phyloP scores from a whole-genome alignment of 2,113 vertebrate species.

The Datnioides undecimradiatus region DNA sequence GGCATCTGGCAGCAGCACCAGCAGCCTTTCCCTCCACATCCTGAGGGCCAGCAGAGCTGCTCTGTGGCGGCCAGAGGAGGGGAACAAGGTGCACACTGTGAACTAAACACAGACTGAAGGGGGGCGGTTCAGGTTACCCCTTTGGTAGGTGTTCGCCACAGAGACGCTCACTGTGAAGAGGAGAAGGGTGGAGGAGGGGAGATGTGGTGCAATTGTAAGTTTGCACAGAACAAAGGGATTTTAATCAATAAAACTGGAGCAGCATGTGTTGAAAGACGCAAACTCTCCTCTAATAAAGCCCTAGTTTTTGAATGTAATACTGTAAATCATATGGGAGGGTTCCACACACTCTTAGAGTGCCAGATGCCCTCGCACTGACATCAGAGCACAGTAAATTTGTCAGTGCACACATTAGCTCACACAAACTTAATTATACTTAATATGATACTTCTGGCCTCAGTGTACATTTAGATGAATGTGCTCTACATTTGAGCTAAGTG shows the following conservation, averaged over 20 bases:
- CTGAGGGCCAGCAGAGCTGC: slow-evolving; percentile 73
- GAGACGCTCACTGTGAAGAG: slow-evolving; percentile 71
- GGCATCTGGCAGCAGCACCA: slow-evolving; percentile 66
- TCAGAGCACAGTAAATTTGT: slow-evolving; percentile 13
- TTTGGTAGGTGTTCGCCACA: slow-evolving; percentile 64
- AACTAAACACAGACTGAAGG: slow-evolving; percentile 49
- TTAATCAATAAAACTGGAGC: slow-evolving; percentile 35
- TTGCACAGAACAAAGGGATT: slow-evolving; percentile 44
- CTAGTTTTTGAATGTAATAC: not conserved
- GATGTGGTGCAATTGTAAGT: slow-evolving; percentile 10
- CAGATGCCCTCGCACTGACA: slow-evolving; percentile 48
- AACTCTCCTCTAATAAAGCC: not conserved
- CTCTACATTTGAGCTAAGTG: slow-evolving; percentile 12
- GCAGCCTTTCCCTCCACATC: slow-evolving; percentile 77
- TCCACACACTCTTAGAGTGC: not conserved
- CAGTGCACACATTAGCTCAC: slow-evolving; percentile 30
- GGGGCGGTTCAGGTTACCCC: slow-evolving; percentile 68
- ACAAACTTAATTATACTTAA: slow-evolving; percentile 30
- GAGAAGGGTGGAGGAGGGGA: slow-evolving; percentile 35
- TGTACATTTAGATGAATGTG: slow-evolving; percentile 11
- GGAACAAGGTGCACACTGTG: slow-evolving; percentile 85
- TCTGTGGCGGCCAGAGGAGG: slow-evolving; percentile 60
- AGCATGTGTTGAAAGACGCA: slow-evolving; percentile 11
- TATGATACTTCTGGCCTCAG: slow-evolving; percentile 20
- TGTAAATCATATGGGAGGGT: slow-evolving; percentile 1